Percentiles rank a stretch among this genome's conserved stretches.
Evolutionary conservation across 37 sponge, comb jelly and placozoan species (phyloP).

Genomic region (Ephydatia muelleri): DNA sequence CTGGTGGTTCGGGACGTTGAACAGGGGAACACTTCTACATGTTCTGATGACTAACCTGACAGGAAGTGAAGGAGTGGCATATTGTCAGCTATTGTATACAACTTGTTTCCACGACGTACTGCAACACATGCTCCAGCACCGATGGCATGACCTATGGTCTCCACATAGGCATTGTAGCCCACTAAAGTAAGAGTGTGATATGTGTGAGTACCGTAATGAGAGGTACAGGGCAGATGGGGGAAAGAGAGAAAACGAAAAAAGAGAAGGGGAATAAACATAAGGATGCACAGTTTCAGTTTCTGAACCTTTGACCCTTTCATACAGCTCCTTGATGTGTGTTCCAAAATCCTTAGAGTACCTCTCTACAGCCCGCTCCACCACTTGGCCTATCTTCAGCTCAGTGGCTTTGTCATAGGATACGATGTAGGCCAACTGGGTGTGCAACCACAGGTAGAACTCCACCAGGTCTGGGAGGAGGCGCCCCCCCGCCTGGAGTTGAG

Average conservation of each 20-base stretch:
- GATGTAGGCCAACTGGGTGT: conserved; percentile 28
- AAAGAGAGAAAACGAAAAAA: neutral
- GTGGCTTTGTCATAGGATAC: conserved; percentile 25
- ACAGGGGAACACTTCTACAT: neutral
- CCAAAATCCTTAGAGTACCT: neutral
- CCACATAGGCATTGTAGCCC: conserved; percentile 65
- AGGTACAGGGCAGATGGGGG: too few relatives aligned
- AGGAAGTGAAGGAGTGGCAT: conserved; percentile 49
- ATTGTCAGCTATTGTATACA: conserved; percentile 44
- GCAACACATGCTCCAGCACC: conserved; percentile 66
- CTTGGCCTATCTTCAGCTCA: neutral
- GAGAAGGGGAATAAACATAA: neutral
- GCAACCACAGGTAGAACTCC: conserved; percentile 79
- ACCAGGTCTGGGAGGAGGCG: conserved; percentile 34
- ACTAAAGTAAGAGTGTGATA: too few relatives aligned
- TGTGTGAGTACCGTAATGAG: neutral
- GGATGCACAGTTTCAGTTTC: too few relatives aligned
- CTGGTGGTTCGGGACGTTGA: neutral
- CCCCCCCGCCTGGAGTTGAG: conserved; percentile 27
- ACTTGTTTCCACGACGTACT: conserved; percentile 30
- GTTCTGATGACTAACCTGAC: neutral
- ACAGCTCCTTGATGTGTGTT: conserved; percentile 19
- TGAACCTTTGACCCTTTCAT: conserved; percentile 51
- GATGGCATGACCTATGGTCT: conserved; percentile 60
- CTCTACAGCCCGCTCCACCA: neutral